Base-by-base conservation (phyloP, 2,113 vertebrate species). In the Channa argus region DNA sequence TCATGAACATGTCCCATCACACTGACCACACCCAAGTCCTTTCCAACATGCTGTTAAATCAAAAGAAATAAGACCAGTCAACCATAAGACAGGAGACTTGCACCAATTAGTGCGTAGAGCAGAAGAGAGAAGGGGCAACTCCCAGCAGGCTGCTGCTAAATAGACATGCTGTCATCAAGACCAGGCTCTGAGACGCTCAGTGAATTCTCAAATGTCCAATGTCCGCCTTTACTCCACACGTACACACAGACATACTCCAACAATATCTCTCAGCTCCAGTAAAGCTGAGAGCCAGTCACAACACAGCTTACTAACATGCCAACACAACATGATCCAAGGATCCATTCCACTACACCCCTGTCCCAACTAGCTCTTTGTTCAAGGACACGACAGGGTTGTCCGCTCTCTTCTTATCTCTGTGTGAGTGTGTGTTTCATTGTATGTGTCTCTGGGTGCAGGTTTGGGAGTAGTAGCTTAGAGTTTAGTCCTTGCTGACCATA, bases 401-500 rank as follows among this genome's bases (percentile, higher is more conserved):
- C 47, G 15, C 46, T 34, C n/a, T n/a, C 6, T 55, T 34, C 7
- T 8, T 34, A 11, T 44, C 43, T 43, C 2, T 64, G 11, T 69
- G 44, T 70, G 37, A 50, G 49, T 84, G 51, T 64, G 70, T 63
- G 63, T 60, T 61, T 79, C 53, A 79, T 75, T 87, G 59, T 80
- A 33, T 53, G 34, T 72, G 41, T 24, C 41, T 83, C 15, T 24
- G 24, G 77, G 63, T 76, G 59, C 4, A 67, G 44, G 61, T 84
- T 38, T 77, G 62, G 64, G 67, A 71, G 49, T 71, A 68, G n/a
- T 55, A 55, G 60, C 58, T 75, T 54, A 45, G 93, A 94, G 93
- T 93, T 91, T 82, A 93, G 91, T 93, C 93, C 94, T 94, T 94
- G 94, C 91, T 93, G 91, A 83, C 95, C 95, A 96, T 96, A 95